phyloP scores from a whole-genome alignment of 2,113 vertebrate genomes.

The Poecile atricapillus region DNA sequence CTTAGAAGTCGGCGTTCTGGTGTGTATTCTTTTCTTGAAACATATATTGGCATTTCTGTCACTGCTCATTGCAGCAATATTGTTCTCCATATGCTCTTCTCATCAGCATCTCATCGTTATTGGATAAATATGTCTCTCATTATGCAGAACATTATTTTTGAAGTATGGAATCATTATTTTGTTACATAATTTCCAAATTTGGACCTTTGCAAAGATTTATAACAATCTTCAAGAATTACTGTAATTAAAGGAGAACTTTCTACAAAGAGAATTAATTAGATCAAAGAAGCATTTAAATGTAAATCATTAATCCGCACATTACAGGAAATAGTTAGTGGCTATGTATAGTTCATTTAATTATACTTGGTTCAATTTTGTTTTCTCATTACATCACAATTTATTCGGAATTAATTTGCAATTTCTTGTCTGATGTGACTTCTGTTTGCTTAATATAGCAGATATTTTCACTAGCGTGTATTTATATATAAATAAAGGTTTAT shows the following conservation, averaged over 20 bases:
- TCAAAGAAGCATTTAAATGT: conserved; percentile 22
- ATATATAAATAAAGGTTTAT: conserved; percentile 27
- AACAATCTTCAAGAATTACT: background rate
- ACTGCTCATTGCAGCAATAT: background rate
- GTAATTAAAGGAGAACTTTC: conserved; percentile 28
- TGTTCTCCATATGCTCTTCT: conserved; percentile 27
- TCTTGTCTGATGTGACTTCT: conserved; percentile 42
- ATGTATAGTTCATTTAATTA: conserved; percentile 30
- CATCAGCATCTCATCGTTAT: background rate
- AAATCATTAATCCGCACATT: background rate
- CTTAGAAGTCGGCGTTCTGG: background rate
- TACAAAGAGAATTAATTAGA: conserved; percentile 15
- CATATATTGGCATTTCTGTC: background rate
- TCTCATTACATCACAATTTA: conserved; percentile 6
- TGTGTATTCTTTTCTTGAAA: background rate
- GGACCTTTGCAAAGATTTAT: background rate
- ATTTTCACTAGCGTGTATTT: background rate
- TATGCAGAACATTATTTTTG: conserved; percentile 25
- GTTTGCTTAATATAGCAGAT: conserved; percentile 22
- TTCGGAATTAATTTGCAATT: background rate
- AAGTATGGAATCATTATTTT: conserved; percentile 16
- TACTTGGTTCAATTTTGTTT: conserved; percentile 19
- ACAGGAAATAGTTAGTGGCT: conserved; percentile 17
- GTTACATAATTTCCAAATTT: conserved; percentile 29
- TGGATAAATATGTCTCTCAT: conserved; percentile 22